Evolutionary conservation across 2,113 vertebrate species (phyloP), one percentile per base, ranked within the genome.

Genomic region (Raja brachyura): DNA sequence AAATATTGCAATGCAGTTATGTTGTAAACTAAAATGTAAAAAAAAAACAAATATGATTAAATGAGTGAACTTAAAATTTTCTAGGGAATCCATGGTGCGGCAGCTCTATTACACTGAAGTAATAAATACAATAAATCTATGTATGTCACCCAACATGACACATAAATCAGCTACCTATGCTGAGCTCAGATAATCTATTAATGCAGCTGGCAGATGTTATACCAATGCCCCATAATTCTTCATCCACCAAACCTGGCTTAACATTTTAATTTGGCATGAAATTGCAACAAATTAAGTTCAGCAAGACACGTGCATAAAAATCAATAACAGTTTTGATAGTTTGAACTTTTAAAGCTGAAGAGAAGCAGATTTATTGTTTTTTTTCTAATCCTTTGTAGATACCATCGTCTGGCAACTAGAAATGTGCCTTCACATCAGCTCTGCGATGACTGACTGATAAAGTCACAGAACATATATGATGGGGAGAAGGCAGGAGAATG

Each of bases 81-180:
- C 90, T 70, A 20, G 39, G 68, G 33, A 90, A 92, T 28, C 31
- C 22, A 28, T 25, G 3, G 66, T 25, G 31, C 22, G 22, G 33
- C 4, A 73, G 18, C 94, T 94, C 94, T 88, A 93, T 93, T 94
- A 94, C 92, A 61, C 85, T 93, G 81, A 94, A 93, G 28, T 73
- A 94, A 61, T 93, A 95, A 94, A 93, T 31, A 93, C 78, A 93
- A 59, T 93, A 94, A 94, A 93, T 39, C 93, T 93, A 90, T 8
- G 68, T 94, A 93, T 93, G 93, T 78, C 56, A 93, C 63, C 25
- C 48, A 94, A 48, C 95, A 94, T 93, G 93, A 73, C 83, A 94
- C 28, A n/a, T 18, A 93, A 10, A 93, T 95, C 93, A 68, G 90
- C 18, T 92, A 92, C 20, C 39, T 22, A 74, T 93, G 70, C 28